Conservation (phyloP, 2,113 vertebrate genomes). For the Mesocricetus auratus region DNA sequence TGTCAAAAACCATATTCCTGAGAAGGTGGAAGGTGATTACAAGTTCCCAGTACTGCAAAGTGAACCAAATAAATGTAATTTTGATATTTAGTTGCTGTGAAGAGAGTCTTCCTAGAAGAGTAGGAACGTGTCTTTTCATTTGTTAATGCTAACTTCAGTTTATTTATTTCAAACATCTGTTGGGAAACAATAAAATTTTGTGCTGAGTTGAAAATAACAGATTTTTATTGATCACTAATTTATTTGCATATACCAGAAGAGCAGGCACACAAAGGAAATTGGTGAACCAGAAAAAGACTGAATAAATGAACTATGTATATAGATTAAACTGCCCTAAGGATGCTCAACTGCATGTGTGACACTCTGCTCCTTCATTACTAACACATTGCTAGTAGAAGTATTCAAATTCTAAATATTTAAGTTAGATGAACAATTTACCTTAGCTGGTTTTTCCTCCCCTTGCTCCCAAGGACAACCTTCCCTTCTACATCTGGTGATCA, state of each 20-base stretch:
- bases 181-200: slow-evolving; percentile 61
- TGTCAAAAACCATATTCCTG: slow-evolving; percentile 67
- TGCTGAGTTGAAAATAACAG: slow-evolving; percentile 51
- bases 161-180: slow-evolving; percentile 74
- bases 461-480: not conserved
- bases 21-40: slow-evolving; percentile 67
- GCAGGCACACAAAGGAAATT: slow-evolving; percentile 44
- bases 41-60: slow-evolving; percentile 55
- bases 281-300: slow-evolving; percentile 14
- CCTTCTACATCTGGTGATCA: not conserved
- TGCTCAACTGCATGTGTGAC: not conserved
- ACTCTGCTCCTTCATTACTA: slow-evolving; percentile 32
- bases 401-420: slow-evolving; percentile 47
- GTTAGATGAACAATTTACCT: slow-evolving; percentile 46
- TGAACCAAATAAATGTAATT: slow-evolving; percentile 65
- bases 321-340: not conserved
- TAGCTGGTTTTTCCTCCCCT: not conserved
- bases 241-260: slow-evolving; percentile 67
- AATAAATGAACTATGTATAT: not conserved
- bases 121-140: slow-evolving; percentile 48
- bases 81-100: slow-evolving; percentile 60
- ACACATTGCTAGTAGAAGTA: slow-evolving; percentile 34
- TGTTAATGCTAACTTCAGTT: slow-evolving; percentile 59
- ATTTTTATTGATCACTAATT: slow-evolving; percentile 70
- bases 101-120: slow-evolving; percentile 52